Conservation (phyloP, 2,113 vertebrate species). For the Chaenogobius annularis region DNA sequence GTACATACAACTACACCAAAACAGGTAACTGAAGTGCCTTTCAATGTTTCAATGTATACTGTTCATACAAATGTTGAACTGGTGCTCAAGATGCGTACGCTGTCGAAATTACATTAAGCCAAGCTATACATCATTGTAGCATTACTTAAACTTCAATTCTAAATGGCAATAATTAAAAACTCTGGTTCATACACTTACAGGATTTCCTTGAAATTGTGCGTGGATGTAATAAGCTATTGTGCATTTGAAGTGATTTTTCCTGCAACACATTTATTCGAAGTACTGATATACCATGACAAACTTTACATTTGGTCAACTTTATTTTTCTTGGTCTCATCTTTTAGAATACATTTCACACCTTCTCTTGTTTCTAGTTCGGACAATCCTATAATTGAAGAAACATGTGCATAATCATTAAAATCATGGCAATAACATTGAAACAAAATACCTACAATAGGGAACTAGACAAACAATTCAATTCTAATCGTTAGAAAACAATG, state of each 20-base stretch:
- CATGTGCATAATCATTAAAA: constrained; percentile 54
- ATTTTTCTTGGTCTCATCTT: constrained; percentile 71
- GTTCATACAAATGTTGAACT: constrained; percentile 76
- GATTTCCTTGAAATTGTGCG: background rate
- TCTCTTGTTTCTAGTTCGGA: constrained; percentile 38
- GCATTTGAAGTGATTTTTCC: background rate
- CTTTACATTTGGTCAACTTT: constrained; percentile 70
- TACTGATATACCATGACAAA: background rate
- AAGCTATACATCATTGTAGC: too few relatives aligned
- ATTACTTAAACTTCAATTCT: background rate
- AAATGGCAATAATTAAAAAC: background rate
- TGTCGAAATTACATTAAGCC: too few relatives aligned
- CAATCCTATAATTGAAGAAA: constrained; percentile 40
- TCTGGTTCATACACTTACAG: background rate
- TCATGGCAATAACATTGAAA: constrained; percentile 28
- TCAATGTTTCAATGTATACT: constrained; percentile 68
- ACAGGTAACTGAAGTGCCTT: too few relatives aligned
- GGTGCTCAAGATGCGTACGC: too few relatives aligned
- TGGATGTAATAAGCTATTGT: background rate
- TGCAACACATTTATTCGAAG: background rate
- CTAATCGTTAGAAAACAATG: constrained; percentile 9
- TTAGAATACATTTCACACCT: constrained; percentile 57
- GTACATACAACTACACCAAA: constrained; percentile 35
- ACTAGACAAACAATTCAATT: constrained; percentile 23
- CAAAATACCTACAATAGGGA: constrained; percentile 14